phyloP scores from a whole-genome alignment of 1,140 invertebrate genomes.

The Trichonephila clavipes region DNA sequence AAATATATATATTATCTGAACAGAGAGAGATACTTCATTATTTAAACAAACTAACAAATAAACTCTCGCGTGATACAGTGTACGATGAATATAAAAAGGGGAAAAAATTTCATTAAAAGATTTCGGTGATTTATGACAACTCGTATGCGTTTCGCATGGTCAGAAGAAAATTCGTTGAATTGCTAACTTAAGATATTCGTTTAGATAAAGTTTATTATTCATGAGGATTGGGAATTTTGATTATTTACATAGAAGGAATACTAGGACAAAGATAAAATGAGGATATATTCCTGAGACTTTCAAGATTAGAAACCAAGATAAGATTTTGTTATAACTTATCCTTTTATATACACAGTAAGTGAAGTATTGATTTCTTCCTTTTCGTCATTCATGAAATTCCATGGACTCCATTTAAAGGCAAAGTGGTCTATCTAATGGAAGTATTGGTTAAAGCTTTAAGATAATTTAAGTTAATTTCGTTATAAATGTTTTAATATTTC shows the following conservation, averaged over 20 bases:
- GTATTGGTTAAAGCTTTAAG: not conserved
- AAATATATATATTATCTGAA: too few species aligned
- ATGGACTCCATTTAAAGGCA: not conserved
- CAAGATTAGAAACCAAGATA: conserved; percentile 11
- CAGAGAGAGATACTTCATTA: too few species aligned
- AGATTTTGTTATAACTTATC: conserved; percentile 25
- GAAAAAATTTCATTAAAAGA: too few species aligned
- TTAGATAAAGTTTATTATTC: too few species aligned
- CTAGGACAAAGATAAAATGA: not conserved
- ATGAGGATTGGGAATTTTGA: not conserved
- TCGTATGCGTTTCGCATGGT: too few species aligned
- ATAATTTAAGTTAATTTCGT: not conserved
- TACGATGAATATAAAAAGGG: too few species aligned
- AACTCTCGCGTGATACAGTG: too few species aligned
- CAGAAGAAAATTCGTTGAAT: too few species aligned
- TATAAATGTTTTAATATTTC: too few species aligned
- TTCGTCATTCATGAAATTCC: conserved; percentile 9
- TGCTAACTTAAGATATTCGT: too few species aligned
- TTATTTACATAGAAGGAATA: conserved; percentile 9
- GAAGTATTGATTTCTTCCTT: conserved; percentile 46
- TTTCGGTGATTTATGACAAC: too few species aligned
- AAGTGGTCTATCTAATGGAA: not conserved
- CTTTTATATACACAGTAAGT: conserved; percentile 31
- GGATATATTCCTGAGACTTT: not conserved
- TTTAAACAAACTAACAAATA: too few species aligned